A percentile compares a stretch with the other conserved stretches of the same genome.
These are phyloP conservation scores for Seira ritae DNA, from an alignment of 2,888 invertebrate genomes.

Conservation along the genomic window DNA sequence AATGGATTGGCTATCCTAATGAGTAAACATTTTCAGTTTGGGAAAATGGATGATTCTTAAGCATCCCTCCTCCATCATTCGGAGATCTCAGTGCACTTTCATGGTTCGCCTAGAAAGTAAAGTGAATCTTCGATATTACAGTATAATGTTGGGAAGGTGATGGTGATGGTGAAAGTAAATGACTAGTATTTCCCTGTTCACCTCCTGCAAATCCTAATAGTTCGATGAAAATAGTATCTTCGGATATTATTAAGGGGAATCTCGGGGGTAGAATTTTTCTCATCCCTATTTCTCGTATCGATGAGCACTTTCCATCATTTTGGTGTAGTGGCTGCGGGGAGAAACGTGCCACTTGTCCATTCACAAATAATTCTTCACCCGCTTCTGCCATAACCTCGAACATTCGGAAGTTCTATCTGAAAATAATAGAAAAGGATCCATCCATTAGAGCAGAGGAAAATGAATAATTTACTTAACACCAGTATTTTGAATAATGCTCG, in stretches of 20 bases:
- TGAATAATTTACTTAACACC: neutral
- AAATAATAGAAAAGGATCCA: neutral
- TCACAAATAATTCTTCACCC: neutral
- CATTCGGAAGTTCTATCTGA: neutral
- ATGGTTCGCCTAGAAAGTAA: neutral
- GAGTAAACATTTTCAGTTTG: neutral
- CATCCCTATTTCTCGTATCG: neutral
- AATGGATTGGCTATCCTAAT: neutral
- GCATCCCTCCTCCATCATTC: neutral
- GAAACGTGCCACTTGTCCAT: conserved; percentile 6
- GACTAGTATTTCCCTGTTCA: no score
- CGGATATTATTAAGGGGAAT: neutral
- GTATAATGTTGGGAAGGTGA: neutral
- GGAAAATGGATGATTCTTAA: neutral
- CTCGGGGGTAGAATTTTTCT: neutral
- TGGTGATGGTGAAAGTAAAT: neutral
- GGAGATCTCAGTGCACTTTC: no score
- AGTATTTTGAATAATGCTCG: neutral
- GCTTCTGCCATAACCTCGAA: conserved; percentile 1
- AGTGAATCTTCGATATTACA: neutral
- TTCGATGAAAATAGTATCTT: neutral
- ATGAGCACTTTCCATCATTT: neutral
- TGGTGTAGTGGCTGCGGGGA: neutral
- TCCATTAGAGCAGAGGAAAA: neutral
- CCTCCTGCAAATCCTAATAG: neutral